These are phyloP conservation scores for Platygyra sinensis DNA, from an alignment of 64 coral and sea anemone genomes.

Conservation along the genomic window DNA sequence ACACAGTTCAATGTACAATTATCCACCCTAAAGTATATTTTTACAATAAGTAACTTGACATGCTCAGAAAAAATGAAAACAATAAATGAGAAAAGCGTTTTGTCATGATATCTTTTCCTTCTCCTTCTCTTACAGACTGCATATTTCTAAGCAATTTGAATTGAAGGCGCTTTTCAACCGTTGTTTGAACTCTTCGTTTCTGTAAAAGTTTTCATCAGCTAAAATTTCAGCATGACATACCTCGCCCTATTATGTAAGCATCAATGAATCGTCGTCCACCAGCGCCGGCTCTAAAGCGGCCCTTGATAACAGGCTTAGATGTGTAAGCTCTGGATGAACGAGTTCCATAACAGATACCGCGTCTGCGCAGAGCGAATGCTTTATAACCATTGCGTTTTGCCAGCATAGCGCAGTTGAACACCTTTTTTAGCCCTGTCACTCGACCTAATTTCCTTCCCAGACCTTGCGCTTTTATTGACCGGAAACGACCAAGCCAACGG, in stretches of 20 bases:
- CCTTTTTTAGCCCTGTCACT: slow-evolving; percentile 9
- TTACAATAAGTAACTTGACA: too few relatives aligned
- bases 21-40: too few relatives aligned
- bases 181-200: too few relatives aligned
- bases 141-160: too few relatives aligned
- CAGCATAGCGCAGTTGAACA: background rate
- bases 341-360: slow-evolving; percentile 14
- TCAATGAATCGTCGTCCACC: slow-evolving; percentile 13
- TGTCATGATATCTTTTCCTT: too few relatives aligned
- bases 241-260: slow-evolving; percentile 8
- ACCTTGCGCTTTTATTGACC: background rate
- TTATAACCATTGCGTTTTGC: slow-evolving; percentile 4
- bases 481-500: slow-evolving; percentile 28
- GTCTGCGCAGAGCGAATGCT: slow-evolving; percentile 9
- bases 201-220: too few relatives aligned
- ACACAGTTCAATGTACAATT: too few relatives aligned
- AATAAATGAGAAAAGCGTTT: too few relatives aligned
- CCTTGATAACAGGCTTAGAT: slow-evolving; percentile 5
- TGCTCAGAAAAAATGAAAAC: too few relatives aligned
- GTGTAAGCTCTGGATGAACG: slow-evolving; percentile 7
- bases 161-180: too few relatives aligned
- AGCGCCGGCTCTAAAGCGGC: slow-evolving; percentile 7
- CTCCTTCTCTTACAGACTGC: too few relatives aligned
- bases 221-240: background rate
- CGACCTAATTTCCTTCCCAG: slow-evolving; percentile 19